These are phyloP conservation scores for Dastarcus helophoroides DNA, from an alignment of 2,888 invertebrate genomes.

Conservation along the genomic window DNA sequence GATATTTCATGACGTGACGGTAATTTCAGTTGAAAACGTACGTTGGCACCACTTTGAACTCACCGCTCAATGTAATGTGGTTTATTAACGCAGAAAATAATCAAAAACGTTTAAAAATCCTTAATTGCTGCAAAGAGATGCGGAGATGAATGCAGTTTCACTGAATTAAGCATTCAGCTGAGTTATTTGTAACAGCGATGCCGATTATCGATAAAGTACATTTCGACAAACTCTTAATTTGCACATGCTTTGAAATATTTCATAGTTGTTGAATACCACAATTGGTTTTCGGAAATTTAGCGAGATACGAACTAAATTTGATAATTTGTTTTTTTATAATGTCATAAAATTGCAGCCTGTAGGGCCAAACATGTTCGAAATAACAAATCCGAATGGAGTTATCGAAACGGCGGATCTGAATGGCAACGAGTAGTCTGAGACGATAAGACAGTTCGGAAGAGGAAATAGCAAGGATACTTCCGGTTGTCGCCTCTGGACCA, in stretches of 20 bases:
- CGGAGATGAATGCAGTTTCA: constrained; percentile 23
- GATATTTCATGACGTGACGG: constrained; percentile 14
- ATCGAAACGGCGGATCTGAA: constrained; percentile 10
- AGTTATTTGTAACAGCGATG: constrained; percentile 24
- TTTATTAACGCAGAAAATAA: constrained; percentile 29
- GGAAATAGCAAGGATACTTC: constrained; percentile 10
- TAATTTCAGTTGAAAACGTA: constrained; percentile 11
- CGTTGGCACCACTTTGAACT: constrained; percentile 18
- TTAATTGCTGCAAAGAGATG: constrained; percentile 29
- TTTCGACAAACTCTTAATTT: too few relatives aligned
- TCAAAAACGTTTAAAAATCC: constrained; percentile 29
- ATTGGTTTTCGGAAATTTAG: too few relatives aligned
- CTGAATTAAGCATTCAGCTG: constrained; percentile 28
- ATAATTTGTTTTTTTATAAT: too few relatives aligned
- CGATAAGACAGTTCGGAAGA: constrained; percentile 10
- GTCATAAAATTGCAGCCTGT: too few relatives aligned
- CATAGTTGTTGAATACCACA: too few relatives aligned
- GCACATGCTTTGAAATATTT: too few relatives aligned
- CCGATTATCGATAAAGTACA: constrained; percentile 22
- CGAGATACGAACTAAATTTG: too few relatives aligned
- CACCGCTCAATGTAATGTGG: constrained; percentile 24
- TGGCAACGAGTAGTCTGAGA: constrained; percentile 5
- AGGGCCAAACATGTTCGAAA: too few relatives aligned
- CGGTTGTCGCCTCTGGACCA: constrained; percentile 11
- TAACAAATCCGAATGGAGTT: constrained; percentile 7